Percentiles rank a stretch among this genome's conserved stretches.
Evolutionary conservation across 2,888 invertebrate genomes (phyloP).

Genomic region (Xanthorhoe spadicearia): DNA sequence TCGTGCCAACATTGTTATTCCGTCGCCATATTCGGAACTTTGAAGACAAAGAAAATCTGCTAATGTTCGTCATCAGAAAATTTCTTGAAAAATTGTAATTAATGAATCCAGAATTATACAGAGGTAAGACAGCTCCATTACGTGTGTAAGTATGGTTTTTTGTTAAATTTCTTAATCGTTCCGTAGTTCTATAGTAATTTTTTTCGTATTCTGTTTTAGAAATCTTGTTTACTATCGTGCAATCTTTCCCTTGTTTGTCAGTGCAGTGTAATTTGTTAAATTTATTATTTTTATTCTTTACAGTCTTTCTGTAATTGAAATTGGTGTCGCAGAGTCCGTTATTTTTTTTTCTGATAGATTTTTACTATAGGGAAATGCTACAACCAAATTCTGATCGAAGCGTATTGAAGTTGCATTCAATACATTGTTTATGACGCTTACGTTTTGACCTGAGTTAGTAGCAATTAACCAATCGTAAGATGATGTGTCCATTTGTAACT

Average conservation of each 20-base stretch:
- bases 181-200: conserved; percentile 64
- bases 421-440: conserved; percentile 60
- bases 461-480: conserved; percentile 72
- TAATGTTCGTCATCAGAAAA: conserved; percentile 67
- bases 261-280: conserved; percentile 22
- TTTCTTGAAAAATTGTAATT: conserved; percentile 62
- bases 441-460: conserved; percentile 60
- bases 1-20: not conserved
- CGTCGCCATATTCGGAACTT: conserved; percentile 48
- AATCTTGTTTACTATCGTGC: conserved; percentile 9
- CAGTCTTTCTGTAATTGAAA: conserved; percentile 57
- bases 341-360: conserved; percentile 17
- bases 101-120: conserved; percentile 61
- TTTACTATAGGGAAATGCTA: conserved; percentile 54
- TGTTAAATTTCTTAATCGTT: conserved; percentile 63
- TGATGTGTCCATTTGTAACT: conserved; percentile 63
- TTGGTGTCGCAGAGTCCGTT: conserved; percentile 61
- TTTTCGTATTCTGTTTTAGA: conserved; percentile 57
- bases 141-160: conserved; percentile 57
- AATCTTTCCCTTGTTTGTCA: conserved; percentile 9
- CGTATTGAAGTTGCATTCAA: conserved; percentile 67
- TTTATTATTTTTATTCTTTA: conserved; percentile 9
- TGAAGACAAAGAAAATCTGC: conserved; percentile 53
- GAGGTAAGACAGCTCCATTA: conserved; percentile 50
- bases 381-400: conserved; percentile 72